Percentiles rank a stretch among this genome's conserved stretches.
Conservation (phyloP, 2,888 invertebrate genomes). For the Liopterus haemorrhoidalis region DNA sequence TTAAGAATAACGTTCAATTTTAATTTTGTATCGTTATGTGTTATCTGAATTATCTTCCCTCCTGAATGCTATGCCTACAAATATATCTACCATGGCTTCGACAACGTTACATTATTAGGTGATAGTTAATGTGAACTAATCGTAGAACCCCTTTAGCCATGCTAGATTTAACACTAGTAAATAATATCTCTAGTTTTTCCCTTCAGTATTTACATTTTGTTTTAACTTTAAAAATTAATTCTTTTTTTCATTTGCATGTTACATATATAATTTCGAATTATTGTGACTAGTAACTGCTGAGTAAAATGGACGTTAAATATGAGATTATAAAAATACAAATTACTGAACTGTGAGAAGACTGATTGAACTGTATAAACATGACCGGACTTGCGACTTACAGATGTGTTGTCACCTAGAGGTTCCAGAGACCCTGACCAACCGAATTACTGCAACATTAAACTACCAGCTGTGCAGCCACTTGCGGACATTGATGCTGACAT, state of each 20-base stretch:
- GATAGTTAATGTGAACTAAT: too few relatives aligned
- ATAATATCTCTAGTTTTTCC: too few relatives aligned
- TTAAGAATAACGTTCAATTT: too few relatives aligned
- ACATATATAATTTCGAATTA: background rate
- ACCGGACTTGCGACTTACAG: slow-evolving; percentile 20
- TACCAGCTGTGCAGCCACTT: slow-evolving; percentile 67
- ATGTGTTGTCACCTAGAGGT: slow-evolving; percentile 20
- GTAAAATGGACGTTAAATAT: background rate
- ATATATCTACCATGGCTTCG: too few relatives aligned
- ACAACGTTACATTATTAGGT: too few relatives aligned
- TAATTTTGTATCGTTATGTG: too few relatives aligned
- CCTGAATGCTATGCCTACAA: too few relatives aligned
- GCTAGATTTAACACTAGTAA: too few relatives aligned
- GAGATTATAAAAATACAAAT: background rate
- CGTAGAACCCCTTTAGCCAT: too few relatives aligned
- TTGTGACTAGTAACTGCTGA: background rate
- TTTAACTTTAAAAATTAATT: background rate
- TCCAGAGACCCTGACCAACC: slow-evolving; percentile 25
- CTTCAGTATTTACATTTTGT: too few relatives aligned
- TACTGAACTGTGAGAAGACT: background rate
- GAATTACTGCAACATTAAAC: slow-evolving; percentile 57
- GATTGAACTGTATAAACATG: too few relatives aligned
- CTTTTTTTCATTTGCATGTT: background rate
- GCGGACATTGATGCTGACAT: slow-evolving; percentile 61
- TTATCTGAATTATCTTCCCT: too few relatives aligned